These are phyloP conservation scores for Thryonomys swinderianus DNA, from an alignment of 2,113 vertebrate genomes.

Conservation along the genomic window DNA sequence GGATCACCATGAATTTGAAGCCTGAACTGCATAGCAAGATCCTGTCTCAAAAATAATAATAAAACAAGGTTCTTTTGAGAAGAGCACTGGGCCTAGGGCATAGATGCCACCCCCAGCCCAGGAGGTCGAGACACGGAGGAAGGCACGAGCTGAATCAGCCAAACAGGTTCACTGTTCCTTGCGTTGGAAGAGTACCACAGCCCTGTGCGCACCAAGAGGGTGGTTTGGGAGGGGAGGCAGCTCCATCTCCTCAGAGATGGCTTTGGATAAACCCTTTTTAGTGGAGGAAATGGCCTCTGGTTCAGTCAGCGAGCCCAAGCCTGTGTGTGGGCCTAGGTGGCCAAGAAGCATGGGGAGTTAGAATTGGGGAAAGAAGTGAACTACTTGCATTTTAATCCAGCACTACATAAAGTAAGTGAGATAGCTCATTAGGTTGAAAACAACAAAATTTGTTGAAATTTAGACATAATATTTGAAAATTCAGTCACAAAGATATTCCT, in stretches of 20 bases:
- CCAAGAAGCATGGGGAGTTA: neutral
- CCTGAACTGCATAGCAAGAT: too few relatives aligned
- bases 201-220: neutral
- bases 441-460: constrained; percentile 6
- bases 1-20: too few relatives aligned
- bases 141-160: neutral
- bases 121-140: neutral
- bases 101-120: rapidly evolving
- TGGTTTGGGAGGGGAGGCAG: neutral
- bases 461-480: constrained; percentile 15
- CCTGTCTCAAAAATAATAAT: too few relatives aligned
- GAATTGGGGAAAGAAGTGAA: neutral
- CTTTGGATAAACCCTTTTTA: neutral
- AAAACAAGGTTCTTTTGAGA: neutral
- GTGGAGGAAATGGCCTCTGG: neutral
- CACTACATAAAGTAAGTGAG: constrained; percentile 2
- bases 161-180: too few relatives aligned
- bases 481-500: neutral
- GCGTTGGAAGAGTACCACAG: neutral
- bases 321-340: too few relatives aligned
- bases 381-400: neutral
- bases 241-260: neutral
- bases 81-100: neutral
- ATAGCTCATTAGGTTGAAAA: constrained; percentile 2
- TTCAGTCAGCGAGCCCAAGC: neutral